phyloP scores from a whole-genome alignment of 2,113 vertebrate species.

The Siniperca knerii region DNA sequence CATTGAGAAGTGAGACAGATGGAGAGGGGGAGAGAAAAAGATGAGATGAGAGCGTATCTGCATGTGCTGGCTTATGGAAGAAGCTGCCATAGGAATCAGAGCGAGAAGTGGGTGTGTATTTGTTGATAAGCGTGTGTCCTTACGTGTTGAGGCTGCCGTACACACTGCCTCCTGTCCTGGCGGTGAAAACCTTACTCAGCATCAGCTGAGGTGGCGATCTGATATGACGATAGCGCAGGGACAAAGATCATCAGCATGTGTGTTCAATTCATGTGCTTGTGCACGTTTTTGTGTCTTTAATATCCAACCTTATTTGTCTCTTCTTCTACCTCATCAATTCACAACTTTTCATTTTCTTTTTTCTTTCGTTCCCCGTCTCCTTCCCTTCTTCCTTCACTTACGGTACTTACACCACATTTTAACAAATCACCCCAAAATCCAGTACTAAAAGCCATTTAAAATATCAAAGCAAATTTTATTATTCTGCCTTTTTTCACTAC shows the following conservation, averaged over 20 bases:
- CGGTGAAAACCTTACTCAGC: constrained; percentile 99
- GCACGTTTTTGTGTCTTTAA: not conserved
- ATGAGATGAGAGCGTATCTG: not conserved
- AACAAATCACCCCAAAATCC: not conserved
- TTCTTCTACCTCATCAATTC: not conserved
- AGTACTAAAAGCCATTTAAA: not conserved
- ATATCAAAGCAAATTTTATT: not conserved
- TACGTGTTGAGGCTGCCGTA: constrained; percentile 98
- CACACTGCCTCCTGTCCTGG: constrained; percentile 94
- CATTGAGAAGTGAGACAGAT: not conserved
- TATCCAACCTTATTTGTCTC: not conserved
- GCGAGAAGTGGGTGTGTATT: constrained; percentile 11
- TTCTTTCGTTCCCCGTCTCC: not conserved
- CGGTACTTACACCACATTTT: not conserved
- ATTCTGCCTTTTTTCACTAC: not conserved
- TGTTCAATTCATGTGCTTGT: not conserved
- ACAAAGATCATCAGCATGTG: constrained; percentile 49
- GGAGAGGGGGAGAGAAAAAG: not conserved
- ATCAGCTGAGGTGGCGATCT: constrained; percentile 98
- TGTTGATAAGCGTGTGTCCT: constrained; percentile 70
- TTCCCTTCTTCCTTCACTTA: not conserved
- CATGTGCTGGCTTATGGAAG: not conserved
- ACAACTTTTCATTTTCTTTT: constrained; percentile 5
- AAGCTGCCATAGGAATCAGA: constrained; percentile 9
- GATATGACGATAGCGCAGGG: constrained; percentile 58